Evolutionary conservation across 2,888 invertebrate genomes (phyloP).

Genomic region (Drosophila fungiperda): DNA sequence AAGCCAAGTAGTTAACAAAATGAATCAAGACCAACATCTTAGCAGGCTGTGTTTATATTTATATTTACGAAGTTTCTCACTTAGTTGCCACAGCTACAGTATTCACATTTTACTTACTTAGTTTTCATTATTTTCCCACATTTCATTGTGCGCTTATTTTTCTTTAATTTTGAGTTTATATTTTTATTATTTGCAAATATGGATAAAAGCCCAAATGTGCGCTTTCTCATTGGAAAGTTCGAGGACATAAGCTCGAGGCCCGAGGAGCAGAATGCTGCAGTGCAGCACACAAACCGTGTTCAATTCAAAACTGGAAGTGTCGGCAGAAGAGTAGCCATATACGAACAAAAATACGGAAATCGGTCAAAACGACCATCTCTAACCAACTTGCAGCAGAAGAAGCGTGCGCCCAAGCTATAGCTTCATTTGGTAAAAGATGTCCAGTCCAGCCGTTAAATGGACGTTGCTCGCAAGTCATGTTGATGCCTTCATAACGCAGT

Average conservation of each 20-base stretch:
- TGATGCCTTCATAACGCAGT: no score
- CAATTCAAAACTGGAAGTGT: constrained; percentile 5
- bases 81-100: neutral
- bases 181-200: neutral
- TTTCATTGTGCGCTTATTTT: neutral
- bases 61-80: neutral
- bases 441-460: neutral
- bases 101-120: neutral
- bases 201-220: constrained; percentile 2
- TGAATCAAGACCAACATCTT: no score
- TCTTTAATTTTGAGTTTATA: neutral
- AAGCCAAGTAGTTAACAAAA: no score
- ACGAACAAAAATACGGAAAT: constrained; percentile 21
- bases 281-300: neutral
- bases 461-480: no score
- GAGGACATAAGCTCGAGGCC: constrained; percentile 11
- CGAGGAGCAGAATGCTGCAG: no score
- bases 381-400: neutral
- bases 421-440: constrained; percentile 25
- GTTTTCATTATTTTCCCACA: neutral
- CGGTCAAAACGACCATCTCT: neutral
- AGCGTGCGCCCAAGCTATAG: constrained; percentile 14
- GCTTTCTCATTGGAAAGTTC: constrained; percentile 29
- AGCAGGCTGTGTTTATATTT: no score
- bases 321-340: constrained; percentile 14